These are phyloP conservation scores for Hippolais icterina DNA, from an alignment of 2,113 vertebrate genomes.

Conservation along the genomic window DNA sequence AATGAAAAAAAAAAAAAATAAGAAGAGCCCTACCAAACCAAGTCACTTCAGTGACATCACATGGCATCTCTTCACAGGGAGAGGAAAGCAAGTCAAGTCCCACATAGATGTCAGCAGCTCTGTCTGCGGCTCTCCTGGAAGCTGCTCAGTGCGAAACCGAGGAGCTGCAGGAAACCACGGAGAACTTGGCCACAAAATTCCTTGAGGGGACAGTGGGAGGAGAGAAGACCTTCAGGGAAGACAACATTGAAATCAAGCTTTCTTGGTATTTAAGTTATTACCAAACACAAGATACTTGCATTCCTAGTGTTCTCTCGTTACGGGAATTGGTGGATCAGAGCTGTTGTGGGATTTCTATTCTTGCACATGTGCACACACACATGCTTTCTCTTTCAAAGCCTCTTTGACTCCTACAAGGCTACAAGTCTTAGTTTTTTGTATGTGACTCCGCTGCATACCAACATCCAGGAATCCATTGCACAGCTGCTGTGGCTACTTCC, in stretches of 20 bases:
- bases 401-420: not conserved
- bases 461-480: not conserved
- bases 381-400: not conserved
- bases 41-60: not conserved
- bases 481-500: not conserved
- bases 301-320: not conserved
- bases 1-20: not conserved
- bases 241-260: not conserved
- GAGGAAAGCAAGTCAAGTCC: not conserved
- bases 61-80: not conserved
- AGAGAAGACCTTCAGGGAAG: not conserved
- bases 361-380: no score
- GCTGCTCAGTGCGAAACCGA: not conserved
- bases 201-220: no score
- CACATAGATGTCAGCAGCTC: not conserved
- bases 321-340: not conserved
- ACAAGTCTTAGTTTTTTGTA: not conserved
- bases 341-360: not conserved
- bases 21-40: not conserved
- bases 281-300: not conserved
- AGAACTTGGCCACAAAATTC: not conserved
- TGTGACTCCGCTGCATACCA: accelerated
- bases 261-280: not conserved
- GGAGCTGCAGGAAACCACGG: accelerated
- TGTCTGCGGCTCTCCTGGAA: not conserved